These are phyloP conservation scores for Drosophila infuscata DNA, from an alignment of 2,888 invertebrate genomes.

Conservation along the genomic window DNA sequence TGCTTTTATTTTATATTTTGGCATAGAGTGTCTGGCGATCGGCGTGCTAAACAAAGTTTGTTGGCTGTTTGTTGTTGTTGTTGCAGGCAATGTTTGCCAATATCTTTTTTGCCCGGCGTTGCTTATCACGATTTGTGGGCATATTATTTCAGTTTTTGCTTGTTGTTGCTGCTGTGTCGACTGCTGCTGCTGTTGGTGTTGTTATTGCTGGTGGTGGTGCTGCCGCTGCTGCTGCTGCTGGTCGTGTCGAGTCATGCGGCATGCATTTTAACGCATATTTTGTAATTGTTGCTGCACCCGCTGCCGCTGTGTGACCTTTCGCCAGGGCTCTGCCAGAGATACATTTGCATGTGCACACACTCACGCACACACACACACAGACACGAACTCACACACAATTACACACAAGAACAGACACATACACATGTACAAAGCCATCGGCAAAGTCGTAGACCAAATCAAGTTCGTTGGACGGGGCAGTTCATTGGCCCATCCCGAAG, in stretches of 20 bases:
- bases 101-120: slow-evolving; percentile 66
- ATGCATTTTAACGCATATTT: slow-evolving; percentile 79
- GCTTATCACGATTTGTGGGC: slow-evolving; percentile 80
- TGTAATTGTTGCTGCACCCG: slow-evolving; percentile 72
- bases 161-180: slow-evolving; percentile 43
- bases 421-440: slow-evolving; percentile 13
- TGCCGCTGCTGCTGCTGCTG: slow-evolving; percentile 38
- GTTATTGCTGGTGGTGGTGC: slow-evolving; percentile 24
- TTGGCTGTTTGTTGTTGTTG: slow-evolving; percentile 52
- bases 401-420: slow-evolving; percentile 10
- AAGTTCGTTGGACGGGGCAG: slow-evolving; percentile 76
- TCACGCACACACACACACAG: slow-evolving; percentile 18
- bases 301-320: slow-evolving; percentile 66
- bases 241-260: slow-evolving; percentile 76
- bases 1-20: not conserved
- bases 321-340: slow-evolving; percentile 58
- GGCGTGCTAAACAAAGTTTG: slow-evolving; percentile 11
- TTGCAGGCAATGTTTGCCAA: slow-evolving; percentile 69
- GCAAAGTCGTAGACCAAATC: slow-evolving; percentile 65
- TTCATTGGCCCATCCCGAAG: slow-evolving; percentile 69
- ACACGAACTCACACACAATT: slow-evolving; percentile 22
- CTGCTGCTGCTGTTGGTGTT: slow-evolving; percentile 15
- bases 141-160: slow-evolving; percentile 75
- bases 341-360: slow-evolving; percentile 65
- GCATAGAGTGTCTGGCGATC: slow-evolving; percentile 15